Evolutionary conservation across 2,797 vertebrate species (phyloP), one percentile per base, ranked within the genome.

Genomic region (Heterohyrax brucei): DNA sequence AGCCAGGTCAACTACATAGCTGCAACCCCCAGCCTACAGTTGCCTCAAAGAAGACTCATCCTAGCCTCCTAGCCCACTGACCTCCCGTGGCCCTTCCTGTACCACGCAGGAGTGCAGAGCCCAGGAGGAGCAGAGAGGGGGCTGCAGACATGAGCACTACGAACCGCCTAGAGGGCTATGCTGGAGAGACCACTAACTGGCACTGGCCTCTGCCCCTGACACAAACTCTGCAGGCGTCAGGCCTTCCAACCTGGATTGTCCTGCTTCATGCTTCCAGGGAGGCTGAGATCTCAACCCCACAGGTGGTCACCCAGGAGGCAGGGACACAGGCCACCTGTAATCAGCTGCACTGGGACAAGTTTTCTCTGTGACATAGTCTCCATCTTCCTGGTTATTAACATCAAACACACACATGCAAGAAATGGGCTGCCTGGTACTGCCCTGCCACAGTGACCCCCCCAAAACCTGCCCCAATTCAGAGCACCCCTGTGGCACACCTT

Each of bases 401-500:
- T 28, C 21, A 66, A 76, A 89, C 24, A 53, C 30, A 48, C 10
- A 21, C 7, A 39, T 50, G 26, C 13, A 30, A 16, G 48, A 2
- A 13, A 13, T 5, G 3, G 53, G 26, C 62, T 80, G 50, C n/a
- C 44, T n/a, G 39, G 53, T 26, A 64, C 79, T n/a, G 70, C 2
- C n/a, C 10, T 33, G 33, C 19, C 87, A 73, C 44, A 10, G 7
- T 12, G 68, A 5, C n/a, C 19, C 16, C 14, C 66, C 22, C 6
- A 18, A 73, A 89, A 16, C 5, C 26, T 18, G 2, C 30, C 66
- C 66, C 12, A 6, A 16, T 33, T 18, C 68, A n/a, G 10, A 77
- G 53, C 2, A 7, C 44, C 18, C 26, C 12, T 19, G 22, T 3
- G 14, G 21, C 97, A 91, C 94, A 99, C 99, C 99, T 99, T 99